A percentile compares a stretch with the other conserved stretches of the same genome.
Evolutionary conservation across 2,888 invertebrate species (phyloP).

Genomic region (Drepana falcataria): DNA sequence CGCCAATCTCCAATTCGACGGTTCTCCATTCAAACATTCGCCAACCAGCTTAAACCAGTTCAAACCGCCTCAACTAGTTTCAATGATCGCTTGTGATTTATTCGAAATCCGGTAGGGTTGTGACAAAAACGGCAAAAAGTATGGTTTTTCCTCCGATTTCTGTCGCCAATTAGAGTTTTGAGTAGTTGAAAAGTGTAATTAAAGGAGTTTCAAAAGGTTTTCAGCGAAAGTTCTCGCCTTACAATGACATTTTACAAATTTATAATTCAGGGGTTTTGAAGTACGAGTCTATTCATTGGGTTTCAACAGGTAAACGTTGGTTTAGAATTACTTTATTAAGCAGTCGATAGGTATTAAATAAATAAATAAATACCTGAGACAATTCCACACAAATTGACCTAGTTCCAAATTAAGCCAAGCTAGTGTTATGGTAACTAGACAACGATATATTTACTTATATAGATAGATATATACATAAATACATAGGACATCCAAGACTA

Average conservation of each 20-base stretch:
- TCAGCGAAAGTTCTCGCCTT: neutral
- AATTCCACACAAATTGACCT: too few species aligned
- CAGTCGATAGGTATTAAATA: too few species aligned
- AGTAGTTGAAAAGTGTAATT: slow-evolving; percentile 3
- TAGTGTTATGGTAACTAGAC: too few species aligned
- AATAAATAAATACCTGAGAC: too few species aligned
- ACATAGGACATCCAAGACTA: too few species aligned
- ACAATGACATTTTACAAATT: neutral
- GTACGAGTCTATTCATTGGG: neutral
- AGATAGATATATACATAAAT: too few species aligned
- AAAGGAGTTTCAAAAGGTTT: slow-evolving; percentile 1
- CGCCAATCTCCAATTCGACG: neutral
- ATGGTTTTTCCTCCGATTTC: slow-evolving; percentile 12
- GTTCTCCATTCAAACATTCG: neutral
- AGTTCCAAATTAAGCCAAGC: too few species aligned
- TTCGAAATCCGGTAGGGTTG: neutral
- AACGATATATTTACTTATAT: too few species aligned
- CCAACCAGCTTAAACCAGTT: slow-evolving; percentile 20
- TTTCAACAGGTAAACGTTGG: neutral
- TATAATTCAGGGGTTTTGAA: neutral
- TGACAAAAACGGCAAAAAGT: slow-evolving; percentile 3
- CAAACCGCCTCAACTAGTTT: slow-evolving; percentile 22
- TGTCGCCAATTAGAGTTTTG: slow-evolving; percentile 22
- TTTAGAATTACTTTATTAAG: neutral
- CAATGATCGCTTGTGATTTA: neutral